Evolutionary conservation across 2,797 vertebrate species (phyloP).

Genomic region (Toxotes lorentzi): DNA sequence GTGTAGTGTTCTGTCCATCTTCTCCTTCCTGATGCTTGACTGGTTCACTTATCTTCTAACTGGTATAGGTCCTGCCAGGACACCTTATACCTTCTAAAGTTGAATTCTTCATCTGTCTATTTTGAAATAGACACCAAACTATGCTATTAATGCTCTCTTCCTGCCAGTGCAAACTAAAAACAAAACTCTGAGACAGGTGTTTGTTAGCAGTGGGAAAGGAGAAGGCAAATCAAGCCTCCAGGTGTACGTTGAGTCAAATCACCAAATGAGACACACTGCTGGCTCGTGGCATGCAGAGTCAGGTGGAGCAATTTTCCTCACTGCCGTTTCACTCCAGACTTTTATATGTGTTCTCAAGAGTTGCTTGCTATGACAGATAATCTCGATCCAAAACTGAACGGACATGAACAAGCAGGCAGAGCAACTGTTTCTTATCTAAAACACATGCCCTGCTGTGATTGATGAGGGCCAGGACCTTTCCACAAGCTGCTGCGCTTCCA

Average conservation of each 20-base stretch:
- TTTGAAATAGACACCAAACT: constrained; percentile 18
- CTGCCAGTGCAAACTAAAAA: constrained; percentile 28
- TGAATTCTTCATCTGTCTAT: constrained; percentile 11
- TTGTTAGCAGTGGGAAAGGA: constrained; percentile 48
- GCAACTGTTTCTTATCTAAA: constrained; percentile 17
- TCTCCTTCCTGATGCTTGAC: constrained; percentile 13
- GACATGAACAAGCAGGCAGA: constrained; percentile 2
- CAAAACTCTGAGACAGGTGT: constrained; percentile 28
- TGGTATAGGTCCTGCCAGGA: constrained; percentile 1
- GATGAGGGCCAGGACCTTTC: constrained; percentile 23
- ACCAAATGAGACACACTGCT: constrained; percentile 60
- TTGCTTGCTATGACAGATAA: constrained; percentile 31
- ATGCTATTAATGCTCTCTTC: constrained; percentile 1
- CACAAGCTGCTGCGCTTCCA: constrained; percentile 23
- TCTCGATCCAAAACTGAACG: constrained; percentile 16
- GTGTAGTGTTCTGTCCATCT: neutral
- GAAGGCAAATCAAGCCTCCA: constrained; percentile 56
- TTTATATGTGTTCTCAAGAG: constrained; percentile 19
- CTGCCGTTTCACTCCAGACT: constrained; percentile 31
- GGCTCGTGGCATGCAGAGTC: constrained; percentile 61
- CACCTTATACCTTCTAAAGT: neutral
- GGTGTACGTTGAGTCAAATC: constrained; percentile 69
- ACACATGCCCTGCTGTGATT: constrained; percentile 23
- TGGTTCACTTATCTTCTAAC: constrained; percentile 25
- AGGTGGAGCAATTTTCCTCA: constrained; percentile 62